Evolutionary conservation across 2,888 invertebrate species (phyloP).

Genomic region (Synergus gifuensis): DNA sequence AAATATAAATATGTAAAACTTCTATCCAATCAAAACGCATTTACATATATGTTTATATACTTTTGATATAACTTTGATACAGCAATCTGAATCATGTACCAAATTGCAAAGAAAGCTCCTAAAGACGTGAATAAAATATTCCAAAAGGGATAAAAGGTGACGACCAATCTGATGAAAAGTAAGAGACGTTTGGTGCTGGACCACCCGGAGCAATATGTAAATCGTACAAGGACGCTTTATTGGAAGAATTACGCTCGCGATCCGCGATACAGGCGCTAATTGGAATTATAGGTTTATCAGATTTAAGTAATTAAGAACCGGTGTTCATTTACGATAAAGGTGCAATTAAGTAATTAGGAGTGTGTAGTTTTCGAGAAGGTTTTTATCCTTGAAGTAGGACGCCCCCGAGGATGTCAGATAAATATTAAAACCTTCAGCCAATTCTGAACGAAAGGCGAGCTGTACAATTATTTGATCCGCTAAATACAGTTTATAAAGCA

Average conservation of each 20-base stretch:
- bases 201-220: constrained; percentile 35
- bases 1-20: too few species aligned
- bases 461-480: constrained; percentile 27
- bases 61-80: background rate
- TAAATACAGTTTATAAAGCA: constrained; percentile 11
- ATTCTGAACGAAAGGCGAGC: constrained; percentile 1
- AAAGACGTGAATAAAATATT: constrained; percentile 14
- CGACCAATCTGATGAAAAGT: constrained; percentile 38
- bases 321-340: constrained; percentile 28
- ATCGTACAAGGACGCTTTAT: constrained; percentile 39
- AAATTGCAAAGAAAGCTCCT: background rate
- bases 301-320: constrained; percentile 39
- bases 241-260: constrained; percentile 19
- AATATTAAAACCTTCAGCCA: constrained; percentile 28
- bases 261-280: constrained; percentile 27
- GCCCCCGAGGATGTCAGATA: constrained; percentile 28
- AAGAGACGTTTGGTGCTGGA: constrained; percentile 31
- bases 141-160: constrained; percentile 4
- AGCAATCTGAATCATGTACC: background rate
- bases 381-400: constrained; percentile 28
- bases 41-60: too few species aligned
- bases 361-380: constrained; percentile 30
- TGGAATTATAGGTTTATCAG: constrained; percentile 40
- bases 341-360: constrained; percentile 39
- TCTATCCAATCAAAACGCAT: background rate